Evolutionary conservation across 1,140 invertebrate genomes (phyloP), one percentile per base, ranked within the genome.

Genomic region (Linepithema humile): DNA sequence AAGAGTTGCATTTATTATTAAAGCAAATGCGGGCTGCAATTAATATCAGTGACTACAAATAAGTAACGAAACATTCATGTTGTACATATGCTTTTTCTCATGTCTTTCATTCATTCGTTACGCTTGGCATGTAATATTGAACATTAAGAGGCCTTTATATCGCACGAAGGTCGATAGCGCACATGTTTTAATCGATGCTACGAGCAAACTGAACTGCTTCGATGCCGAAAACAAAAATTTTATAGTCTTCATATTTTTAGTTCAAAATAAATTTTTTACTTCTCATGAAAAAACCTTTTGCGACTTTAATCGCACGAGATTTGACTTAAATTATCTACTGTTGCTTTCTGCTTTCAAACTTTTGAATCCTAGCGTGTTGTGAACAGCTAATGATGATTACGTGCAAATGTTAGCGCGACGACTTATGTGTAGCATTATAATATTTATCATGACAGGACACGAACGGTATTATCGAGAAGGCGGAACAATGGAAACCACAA

Each of bases 111-210:
- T 15, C 57, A 7, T 67, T 45, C 40, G 5, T 60, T 64, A 64
- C 40, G 29, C 0, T 60, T 80, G 10, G 53, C 23, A 6, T 43
- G 3, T 7, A 45, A 67, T 38, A 59, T 69, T 17, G 15, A 20
- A n/a, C 67, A 73, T 50, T 53, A 35, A 38, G 26, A 20, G 26
- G 10, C 1, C 38, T 35, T 29, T 50, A 20, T 23, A 15, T 57
- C 29, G n/a, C n/a, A n/a, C n/a, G 48, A 82, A 86, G 84, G 38
- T 82, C 84, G 85, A 85, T 53, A 32, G 60, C 75, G 75, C 35
- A 17, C n/a, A 73, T 73, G 60, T 29, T 48, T 48, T 59, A 73
- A 86, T 86, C 73, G 67, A 78, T 85, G 64, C 32, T n/a, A 23
- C 53, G 35, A 85, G 45, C 45, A n/a, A n/a, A 74, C 69, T 82